A percentile compares a stretch with the other conserved stretches of the same genome.
phyloP scores from a whole-genome alignment of 2,888 invertebrate species.

The Melangyna quadrimaculata region DNA sequence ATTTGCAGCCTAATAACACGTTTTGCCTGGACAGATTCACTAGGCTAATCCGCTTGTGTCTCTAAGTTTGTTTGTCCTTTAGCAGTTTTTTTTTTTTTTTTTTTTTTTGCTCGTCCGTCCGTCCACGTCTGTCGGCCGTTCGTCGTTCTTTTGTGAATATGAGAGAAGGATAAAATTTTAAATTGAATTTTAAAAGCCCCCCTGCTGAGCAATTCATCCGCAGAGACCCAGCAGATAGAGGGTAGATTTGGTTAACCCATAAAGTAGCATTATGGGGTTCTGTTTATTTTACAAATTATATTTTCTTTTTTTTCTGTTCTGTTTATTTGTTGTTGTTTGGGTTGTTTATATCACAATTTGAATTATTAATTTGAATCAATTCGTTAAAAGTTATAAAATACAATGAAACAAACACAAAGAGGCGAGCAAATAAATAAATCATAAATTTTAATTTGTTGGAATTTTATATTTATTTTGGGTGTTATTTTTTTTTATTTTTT shows the following conservation, averaged over 20 bases:
- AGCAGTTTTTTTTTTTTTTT: background rate
- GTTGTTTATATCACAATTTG: background rate
- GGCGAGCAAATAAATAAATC: conserved; percentile 68
- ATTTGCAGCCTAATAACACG: background rate
- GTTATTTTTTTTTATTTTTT: conserved; percentile 9
- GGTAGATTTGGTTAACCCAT: conserved; percentile 19
- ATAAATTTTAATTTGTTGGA: conserved; percentile 58
- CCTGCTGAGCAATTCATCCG: background rate
- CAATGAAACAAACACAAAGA: conserved; percentile 48
- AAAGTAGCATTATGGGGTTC: conserved; percentile 19
- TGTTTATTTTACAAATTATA: conserved; percentile 31
- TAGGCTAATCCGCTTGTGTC: background rate
- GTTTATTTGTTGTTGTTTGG: background rate
- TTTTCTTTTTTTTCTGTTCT: background rate
- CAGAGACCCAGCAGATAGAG: background rate
- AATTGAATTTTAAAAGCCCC: conserved; percentile 67
- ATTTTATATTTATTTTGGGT: conserved; percentile 18
- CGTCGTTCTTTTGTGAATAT: background rate
- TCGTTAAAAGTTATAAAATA: conserved; percentile 58
- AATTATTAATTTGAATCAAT: conserved; percentile 46
- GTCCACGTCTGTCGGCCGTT: background rate
- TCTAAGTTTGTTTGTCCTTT: conserved; percentile 38
- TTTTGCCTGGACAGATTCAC: background rate
- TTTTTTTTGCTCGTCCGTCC: background rate
- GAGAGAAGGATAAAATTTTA: conserved; percentile 39